These are phyloP conservation scores for Neostethus bicornis DNA, from an alignment of 2,797 vertebrate genomes.

Conservation along the genomic window DNA sequence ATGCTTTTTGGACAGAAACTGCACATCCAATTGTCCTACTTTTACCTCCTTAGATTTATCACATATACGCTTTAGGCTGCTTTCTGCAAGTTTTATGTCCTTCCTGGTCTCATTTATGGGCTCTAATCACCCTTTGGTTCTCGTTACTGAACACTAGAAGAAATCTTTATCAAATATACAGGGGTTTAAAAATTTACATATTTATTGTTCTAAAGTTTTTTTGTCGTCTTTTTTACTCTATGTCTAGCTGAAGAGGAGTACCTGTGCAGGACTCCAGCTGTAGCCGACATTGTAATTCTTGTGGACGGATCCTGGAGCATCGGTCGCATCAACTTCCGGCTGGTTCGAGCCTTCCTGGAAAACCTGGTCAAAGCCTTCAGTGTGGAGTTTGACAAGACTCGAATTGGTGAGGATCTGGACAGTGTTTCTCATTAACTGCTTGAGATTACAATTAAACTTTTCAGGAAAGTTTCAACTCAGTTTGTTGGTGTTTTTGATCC, in stretches of 20 bases:
- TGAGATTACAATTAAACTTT: background rate
- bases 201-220: background rate
- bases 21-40: conserved; percentile 58
- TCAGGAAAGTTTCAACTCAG: background rate
- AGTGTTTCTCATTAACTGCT: background rate
- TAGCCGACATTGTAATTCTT: conserved; percentile 94
- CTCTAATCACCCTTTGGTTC: background rate
- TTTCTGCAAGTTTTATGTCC: background rate
- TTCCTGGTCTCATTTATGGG: background rate
- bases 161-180: too few species aligned
- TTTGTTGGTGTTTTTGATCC: background rate
- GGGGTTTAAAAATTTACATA: too few species aligned
- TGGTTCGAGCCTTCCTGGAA: conserved; percentile 93
- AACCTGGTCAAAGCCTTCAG: conserved; percentile 90
- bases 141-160: background rate
- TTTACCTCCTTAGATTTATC: conserved; percentile 24
- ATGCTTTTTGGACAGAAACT: conserved; percentile 59
- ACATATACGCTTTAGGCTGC: background rate
- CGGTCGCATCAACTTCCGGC: conserved; percentile 94
- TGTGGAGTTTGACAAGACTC: conserved; percentile 87
- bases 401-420: conserved; percentile 84
- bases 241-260: conserved; percentile 73
- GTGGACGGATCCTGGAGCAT: conserved; percentile 99
- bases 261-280: conserved; percentile 84
- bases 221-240: background rate